phyloP scores from a whole-genome alignment of 2,113 vertebrate species.

The Lepus europaeus region DNA sequence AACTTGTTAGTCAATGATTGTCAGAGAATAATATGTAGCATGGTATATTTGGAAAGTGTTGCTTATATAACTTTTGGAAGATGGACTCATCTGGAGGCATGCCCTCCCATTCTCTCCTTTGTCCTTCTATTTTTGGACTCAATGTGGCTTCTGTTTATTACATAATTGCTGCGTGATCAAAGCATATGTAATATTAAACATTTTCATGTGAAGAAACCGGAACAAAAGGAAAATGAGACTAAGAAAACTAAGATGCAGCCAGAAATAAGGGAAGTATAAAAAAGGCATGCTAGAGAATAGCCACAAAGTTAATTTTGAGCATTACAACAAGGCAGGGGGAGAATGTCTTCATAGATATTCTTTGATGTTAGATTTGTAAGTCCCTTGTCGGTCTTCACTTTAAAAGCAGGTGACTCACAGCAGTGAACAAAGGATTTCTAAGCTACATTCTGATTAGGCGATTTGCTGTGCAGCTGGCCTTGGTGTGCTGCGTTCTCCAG shows the following conservation, averaged over 20 bases:
- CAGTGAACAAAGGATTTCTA: neutral
- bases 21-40: neutral
- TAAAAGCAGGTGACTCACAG: neutral
- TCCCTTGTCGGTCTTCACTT: neutral
- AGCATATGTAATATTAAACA: neutral
- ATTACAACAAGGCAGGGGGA: neutral
- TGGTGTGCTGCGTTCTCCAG: neutral
- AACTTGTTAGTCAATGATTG: neutral
- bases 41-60: neutral
- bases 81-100: neutral
- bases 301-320: neutral
- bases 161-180: slow-evolving; percentile 5
- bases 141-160: neutral
- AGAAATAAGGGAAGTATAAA: neutral
- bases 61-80: slow-evolving; percentile 20
- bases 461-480: neutral
- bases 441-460: neutral
- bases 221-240: neutral
- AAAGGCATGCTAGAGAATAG: neutral
- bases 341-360: neutral
- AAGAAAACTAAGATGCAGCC: neutral
- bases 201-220: slow-evolving; percentile 1
- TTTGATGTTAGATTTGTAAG: neutral
- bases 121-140: neutral
- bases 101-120: neutral